phyloP scores from a whole-genome alignment of 1,140 invertebrate genomes.

The Agraylea sexmaculata region DNA sequence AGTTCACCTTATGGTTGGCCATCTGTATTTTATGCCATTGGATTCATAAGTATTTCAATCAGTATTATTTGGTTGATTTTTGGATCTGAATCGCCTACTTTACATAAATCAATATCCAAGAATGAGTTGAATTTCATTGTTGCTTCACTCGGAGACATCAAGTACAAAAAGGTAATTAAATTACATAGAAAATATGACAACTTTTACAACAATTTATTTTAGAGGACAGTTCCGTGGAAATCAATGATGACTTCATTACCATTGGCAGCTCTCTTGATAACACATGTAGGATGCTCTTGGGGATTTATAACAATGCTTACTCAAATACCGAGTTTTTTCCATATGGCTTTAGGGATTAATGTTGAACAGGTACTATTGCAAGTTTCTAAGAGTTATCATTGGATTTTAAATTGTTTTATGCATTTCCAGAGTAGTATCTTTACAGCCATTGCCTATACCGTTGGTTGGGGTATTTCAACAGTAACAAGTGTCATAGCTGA shows the following conservation, averaged over 20 bases:
- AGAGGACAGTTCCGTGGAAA: constrained; percentile 66
- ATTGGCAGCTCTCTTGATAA: constrained; percentile 69
- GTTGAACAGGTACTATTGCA: constrained; percentile 45
- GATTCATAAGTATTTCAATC: constrained; percentile 30
- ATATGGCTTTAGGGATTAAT: constrained; percentile 64
- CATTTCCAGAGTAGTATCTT: not conserved
- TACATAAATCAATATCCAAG: constrained; percentile 27
- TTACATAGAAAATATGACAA: no score
- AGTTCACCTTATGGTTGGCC: constrained; percentile 54
- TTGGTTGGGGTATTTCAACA: not conserved
- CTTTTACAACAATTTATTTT: no score
- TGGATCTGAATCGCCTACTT: constrained; percentile 40
- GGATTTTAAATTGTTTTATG: not conserved
- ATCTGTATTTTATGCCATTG: constrained; percentile 47
- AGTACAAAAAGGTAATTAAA: constrained; percentile 34
- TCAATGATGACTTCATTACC: constrained; percentile 62
- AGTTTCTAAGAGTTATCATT: not conserved
- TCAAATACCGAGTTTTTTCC: constrained; percentile 82
- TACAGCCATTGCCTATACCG: not conserved
- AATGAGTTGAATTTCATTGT: constrained; percentile 40
- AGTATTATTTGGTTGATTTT: constrained; percentile 29
- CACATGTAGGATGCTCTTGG: constrained; percentile 82
- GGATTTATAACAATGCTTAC: constrained; percentile 85
- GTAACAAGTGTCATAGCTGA: not conserved
- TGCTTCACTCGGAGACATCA: constrained; percentile 35